phyloP scores from a whole-genome alignment of 1,140 invertebrate genomes.

The Dendrolimus punctatus region DNA sequence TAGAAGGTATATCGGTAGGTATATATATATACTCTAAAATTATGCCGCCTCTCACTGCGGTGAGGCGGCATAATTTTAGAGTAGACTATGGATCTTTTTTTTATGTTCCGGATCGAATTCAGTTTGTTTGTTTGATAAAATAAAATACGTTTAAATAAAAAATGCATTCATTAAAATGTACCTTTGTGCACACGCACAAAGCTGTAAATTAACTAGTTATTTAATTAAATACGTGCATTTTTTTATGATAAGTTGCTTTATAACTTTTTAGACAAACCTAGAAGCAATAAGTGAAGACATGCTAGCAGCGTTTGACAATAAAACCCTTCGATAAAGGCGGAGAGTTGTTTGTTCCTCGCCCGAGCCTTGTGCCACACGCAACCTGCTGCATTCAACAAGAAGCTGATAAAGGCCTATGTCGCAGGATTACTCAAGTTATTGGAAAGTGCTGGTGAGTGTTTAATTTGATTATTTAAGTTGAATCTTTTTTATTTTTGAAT shows the following conservation, averaged over 20 bases:
- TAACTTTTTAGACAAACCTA: slow-evolving; percentile 78
- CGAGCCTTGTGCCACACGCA: slow-evolving; percentile 87
- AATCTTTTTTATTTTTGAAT: background rate
- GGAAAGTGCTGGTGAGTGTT: slow-evolving; percentile 82
- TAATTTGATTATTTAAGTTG: background rate
- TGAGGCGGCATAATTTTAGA: too few species aligned
- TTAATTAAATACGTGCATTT: background rate
- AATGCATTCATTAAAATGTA: too few species aligned
- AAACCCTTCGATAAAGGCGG: slow-evolving; percentile 96
- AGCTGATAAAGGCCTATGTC: slow-evolving; percentile 89
- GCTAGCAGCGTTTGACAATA: slow-evolving; percentile 88
- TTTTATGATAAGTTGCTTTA: too few species aligned
- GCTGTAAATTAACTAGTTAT: background rate
- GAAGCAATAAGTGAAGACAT: slow-evolving; percentile 91
- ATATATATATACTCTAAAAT: too few species aligned
- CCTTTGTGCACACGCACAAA: too few species aligned
- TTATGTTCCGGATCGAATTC: too few species aligned
- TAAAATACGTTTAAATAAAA: too few species aligned
- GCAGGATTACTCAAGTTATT: slow-evolving; percentile 88
- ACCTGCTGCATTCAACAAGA: slow-evolving; percentile 90
- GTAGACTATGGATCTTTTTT: too few species aligned
- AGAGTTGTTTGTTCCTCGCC: slow-evolving; percentile 91
- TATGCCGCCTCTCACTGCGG: too few species aligned
- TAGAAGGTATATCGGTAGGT: too few species aligned
- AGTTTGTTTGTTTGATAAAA: too few species aligned